Evolutionary conservation across 2,797 vertebrate genomes (phyloP), one percentile per base, ranked within the genome.

Genomic region (Darevskia nairensis): DNA sequence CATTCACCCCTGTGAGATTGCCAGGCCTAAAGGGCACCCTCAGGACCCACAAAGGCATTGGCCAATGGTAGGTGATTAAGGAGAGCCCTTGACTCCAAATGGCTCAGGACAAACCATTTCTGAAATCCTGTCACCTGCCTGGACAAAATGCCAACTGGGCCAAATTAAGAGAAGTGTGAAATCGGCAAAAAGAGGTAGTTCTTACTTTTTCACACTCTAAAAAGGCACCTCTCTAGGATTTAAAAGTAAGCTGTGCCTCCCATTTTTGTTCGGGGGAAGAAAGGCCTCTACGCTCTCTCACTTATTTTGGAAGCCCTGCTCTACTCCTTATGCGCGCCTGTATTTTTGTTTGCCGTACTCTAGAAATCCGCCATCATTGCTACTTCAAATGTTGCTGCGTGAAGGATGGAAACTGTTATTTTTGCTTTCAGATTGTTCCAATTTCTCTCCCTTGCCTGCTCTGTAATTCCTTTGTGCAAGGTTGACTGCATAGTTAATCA

Each of bases 381-480:
- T 79, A 76, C 55, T 74, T 86, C 75, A 78, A 92, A 6, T 68
- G 46, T 9, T 41, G 71, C 8, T 0, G 0, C 19, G 10, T 76
- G 46, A 0, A 0, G 55, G 32, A 71, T 90, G 50, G 72, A 84
- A 85, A 81, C 59, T 77, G 32, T 74, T 91, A 72, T 90, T 93
- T 80, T 93, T 80, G 46, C 77, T 84, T 72, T 89, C 87, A 76
- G 21, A 91, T 85, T 21, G 15, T 80, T 88, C 85, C 7, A 32
- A 82, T 90, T 94, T 78, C 82, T 83, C 93, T 87, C 64, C 29
- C 21, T 92, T 94, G 32, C 59, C 44, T 2, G 1, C 10, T 66
- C 74, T 85, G 25, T 87, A 64, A 79, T 80, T 91, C 79, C 89
- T 89, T 59, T 79, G 13, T 39, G 80, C 88, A 10, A 13, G 71